Conservation (phyloP, 2,113 vertebrate species). For the Cheilinus undulatus region DNA sequence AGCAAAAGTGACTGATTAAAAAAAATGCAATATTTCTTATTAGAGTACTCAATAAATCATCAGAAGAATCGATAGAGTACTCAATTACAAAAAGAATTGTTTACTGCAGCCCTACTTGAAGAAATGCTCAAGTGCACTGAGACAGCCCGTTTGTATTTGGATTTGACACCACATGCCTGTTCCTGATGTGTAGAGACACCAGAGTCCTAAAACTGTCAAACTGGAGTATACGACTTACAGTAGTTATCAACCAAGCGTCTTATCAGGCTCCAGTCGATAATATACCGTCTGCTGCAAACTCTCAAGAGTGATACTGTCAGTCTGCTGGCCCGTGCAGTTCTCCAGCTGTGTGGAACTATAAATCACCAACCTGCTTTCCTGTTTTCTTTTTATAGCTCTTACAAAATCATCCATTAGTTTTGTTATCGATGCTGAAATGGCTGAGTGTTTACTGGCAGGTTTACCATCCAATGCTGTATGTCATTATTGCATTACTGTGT, state of each 20-base stretch:
- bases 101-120: too few species aligned
- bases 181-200: constrained; percentile 25
- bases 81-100: too few species aligned
- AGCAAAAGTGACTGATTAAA: too few species aligned
- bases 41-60: too few species aligned
- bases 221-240: constrained; percentile 32
- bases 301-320: constrained; percentile 52
- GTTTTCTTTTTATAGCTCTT: constrained; percentile 32
- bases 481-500: constrained; percentile 43
- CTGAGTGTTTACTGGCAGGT: constrained; percentile 31
- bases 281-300: constrained; percentile 57
- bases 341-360: constrained; percentile 51
- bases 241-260: constrained; percentile 36
- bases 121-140: not conserved
- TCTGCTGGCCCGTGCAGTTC: constrained; percentile 39
- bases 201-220: constrained; percentile 6
- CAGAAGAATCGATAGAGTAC: too few species aligned
- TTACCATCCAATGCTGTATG: constrained; percentile 5
- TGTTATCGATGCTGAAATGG: constrained; percentile 13
- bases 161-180: constrained; percentile 18
- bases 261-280: constrained; percentile 50
- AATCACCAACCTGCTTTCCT: constrained; percentile 46
- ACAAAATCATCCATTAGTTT: constrained; percentile 24
- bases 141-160: not conserved
- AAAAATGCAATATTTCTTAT: too few species aligned